Evolutionary conservation across 2,888 invertebrate genomes (phyloP), one percentile per base, ranked within the genome.

Genomic region (Cephalotes varians): DNA sequence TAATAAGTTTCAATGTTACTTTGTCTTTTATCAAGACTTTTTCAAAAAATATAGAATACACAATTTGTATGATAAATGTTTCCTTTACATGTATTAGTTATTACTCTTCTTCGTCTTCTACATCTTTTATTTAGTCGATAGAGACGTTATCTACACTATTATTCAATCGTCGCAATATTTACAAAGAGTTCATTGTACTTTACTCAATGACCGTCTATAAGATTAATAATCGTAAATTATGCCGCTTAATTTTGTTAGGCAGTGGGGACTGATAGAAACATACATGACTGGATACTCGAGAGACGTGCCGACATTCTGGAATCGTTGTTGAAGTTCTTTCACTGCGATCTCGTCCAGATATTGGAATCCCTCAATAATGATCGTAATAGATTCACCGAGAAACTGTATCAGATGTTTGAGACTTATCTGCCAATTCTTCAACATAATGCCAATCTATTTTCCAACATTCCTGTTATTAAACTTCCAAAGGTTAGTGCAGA

Each of bases 371-470:
- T 96, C 94, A 94, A 95, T 87, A 95, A 95, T 49, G 95, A 95
- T 56, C 93, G 95, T 80, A 95, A 95, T 85, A 96, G 95, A 91
- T 96, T 97, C 87, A 95, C 96, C 40, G 97, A 97, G 90, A 98
- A 98, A 93, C 95, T 98, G 83, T 97, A 97, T 94, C 97, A 97
- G 92, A 97, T 98, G 92, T 97, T 98, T 94, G 98, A 98, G 95
- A 97, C 97, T n/a, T 98, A 98, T 94, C 95, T 98, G 74, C 98
- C 98, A 31, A 97, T 98, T 92, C 95, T 98, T 85, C 97, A 97
- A 93, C 97, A 97, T 91, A 97, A 97, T 67, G 97, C 98, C 69
- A 98, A 98, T 94, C 96, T 97, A 87, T 98, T 98, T 94, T 97
- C 97, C 87, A 96, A 97, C 90, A 96, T 98, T 89, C 98, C 98